Conservation (phyloP, 2,888 invertebrate genomes). For the Melipona beecheii region DNA sequence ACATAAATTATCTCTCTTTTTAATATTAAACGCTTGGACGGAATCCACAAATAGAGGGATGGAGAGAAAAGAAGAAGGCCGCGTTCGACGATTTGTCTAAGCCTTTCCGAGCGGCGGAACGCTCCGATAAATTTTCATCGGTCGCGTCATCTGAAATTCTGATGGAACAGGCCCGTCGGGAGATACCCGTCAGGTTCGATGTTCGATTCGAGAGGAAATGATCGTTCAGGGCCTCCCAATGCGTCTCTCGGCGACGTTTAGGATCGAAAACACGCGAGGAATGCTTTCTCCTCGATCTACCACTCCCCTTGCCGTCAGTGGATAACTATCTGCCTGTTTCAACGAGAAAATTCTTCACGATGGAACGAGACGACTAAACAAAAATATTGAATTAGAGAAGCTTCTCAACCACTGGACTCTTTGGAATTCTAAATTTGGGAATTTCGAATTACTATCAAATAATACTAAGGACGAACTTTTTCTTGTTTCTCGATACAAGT, state of each 20-base stretch:
- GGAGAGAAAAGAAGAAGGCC: background rate
- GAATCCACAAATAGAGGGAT: background rate
- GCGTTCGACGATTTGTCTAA: slow-evolving; percentile 34
- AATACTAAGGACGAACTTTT: no score
- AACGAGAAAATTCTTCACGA: background rate
- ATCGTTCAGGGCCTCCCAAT: slow-evolving; percentile 22
- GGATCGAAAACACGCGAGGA: slow-evolving; percentile 31
- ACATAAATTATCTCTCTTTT: background rate
- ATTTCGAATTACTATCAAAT: background rate
- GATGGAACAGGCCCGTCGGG: slow-evolving; percentile 43
- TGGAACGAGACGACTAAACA: background rate
- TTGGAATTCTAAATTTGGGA: no score
- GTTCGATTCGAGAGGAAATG: slow-evolving; percentile 9
- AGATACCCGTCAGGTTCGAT: slow-evolving; percentile 34
- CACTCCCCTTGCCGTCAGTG: background rate
- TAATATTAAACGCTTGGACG: background rate
- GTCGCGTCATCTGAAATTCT: slow-evolving; percentile 52
- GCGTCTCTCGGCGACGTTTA: background rate
- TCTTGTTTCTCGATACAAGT: no score
- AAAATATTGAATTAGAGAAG: background rate
- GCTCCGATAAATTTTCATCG: slow-evolving; percentile 47
- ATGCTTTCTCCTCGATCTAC: slow-evolving; percentile 21
- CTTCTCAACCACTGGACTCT: no score
- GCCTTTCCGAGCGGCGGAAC: slow-evolving; percentile 1
- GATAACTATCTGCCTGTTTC: slow-evolving; percentile 12